Percentiles rank a stretch among this genome's conserved stretches.
phyloP scores from a whole-genome alignment of 2,888 invertebrate species.

The Drosophila melanosoma region DNA sequence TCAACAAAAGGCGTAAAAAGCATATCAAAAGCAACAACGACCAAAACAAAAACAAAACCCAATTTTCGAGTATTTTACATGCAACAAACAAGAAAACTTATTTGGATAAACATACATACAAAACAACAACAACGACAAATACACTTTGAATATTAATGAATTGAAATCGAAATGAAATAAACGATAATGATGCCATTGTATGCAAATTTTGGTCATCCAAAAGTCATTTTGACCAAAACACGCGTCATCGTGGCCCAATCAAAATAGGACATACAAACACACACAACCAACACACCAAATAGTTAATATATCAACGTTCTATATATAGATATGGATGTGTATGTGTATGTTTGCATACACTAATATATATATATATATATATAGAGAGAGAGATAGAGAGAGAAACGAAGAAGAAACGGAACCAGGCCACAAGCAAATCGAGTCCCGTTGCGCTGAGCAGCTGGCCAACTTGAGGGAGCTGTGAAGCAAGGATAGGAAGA shows the following conservation, averaged over 20 bases:
- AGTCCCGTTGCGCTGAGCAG: conserved; percentile 12
- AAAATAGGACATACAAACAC: conserved; percentile 17
- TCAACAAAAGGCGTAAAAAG: conserved; percentile 36
- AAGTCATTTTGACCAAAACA: conserved; percentile 22
- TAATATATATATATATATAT: conserved; percentile 5
- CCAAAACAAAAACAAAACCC: conserved; percentile 23
- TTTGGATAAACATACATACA: conserved; percentile 15
- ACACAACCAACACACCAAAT: conserved; percentile 24
- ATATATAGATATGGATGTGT: conserved; percentile 9
- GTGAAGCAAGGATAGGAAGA: conserved; percentile 4
- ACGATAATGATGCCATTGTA: conserved; percentile 46
- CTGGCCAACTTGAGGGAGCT: not conserved
- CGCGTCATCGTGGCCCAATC: conserved; percentile 43
- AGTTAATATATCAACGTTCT: conserved; percentile 6
- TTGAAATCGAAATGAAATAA: conserved; percentile 30
- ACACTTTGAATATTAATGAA: conserved; percentile 9
- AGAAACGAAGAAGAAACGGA: conserved; percentile 25
- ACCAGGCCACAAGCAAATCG: conserved; percentile 43
- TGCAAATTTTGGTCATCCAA: conserved; percentile 45
- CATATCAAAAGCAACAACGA: conserved; percentile 44
- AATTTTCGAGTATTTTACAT: conserved; percentile 43
- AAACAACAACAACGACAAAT: conserved; percentile 9
- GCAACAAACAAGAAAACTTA: conserved; percentile 6
- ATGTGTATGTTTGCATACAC: conserved; percentile 18
- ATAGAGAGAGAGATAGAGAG: not conserved